phyloP scores from a whole-genome alignment of 1,140 invertebrate genomes.

The Drosophila neocordata region DNA sequence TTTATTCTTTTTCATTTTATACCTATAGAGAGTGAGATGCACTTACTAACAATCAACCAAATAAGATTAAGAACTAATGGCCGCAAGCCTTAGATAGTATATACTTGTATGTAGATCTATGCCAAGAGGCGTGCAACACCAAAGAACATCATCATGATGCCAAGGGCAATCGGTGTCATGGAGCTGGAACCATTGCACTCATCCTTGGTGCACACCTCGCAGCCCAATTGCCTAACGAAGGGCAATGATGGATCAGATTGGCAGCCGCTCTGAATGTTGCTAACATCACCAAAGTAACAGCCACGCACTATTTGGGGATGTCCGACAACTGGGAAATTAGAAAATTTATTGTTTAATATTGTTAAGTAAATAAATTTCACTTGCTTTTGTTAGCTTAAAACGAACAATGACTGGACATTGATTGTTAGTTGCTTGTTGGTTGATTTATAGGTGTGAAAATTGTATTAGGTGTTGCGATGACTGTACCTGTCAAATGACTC shows the following conservation, averaged over 20 bases:
- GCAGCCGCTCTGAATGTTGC: conserved; percentile 61
- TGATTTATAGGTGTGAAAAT: conserved; percentile 20
- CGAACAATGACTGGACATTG: conserved; percentile 39
- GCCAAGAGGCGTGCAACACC: conserved; percentile 68
- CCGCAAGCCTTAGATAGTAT: not conserved
- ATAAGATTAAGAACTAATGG: conserved; percentile 34
- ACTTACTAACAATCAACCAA: conserved; percentile 25
- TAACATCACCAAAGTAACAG: conserved; percentile 72
- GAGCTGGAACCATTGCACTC: conserved; percentile 69
- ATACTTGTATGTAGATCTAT: conserved; percentile 41
- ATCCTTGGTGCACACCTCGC: conserved; percentile 75
- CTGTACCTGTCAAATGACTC: conserved; percentile 14
- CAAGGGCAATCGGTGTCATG: conserved; percentile 54
- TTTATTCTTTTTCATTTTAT: not conserved
- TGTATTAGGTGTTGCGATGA: not conserved
- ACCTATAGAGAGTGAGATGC: conserved; percentile 16
- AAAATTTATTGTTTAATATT: not conserved
- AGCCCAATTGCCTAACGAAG: conserved; percentile 68
- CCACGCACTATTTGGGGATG: conserved; percentile 68
- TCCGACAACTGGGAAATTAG: conserved; percentile 53
- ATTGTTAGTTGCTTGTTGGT: no score
- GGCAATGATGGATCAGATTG: conserved; percentile 69
- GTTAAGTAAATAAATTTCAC: conserved; percentile 47
- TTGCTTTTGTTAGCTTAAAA: not conserved
- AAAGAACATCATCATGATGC: conserved; percentile 65